phyloP scores from a whole-genome alignment of 1,140 invertebrate genomes.

The Pissodes strobi region DNA sequence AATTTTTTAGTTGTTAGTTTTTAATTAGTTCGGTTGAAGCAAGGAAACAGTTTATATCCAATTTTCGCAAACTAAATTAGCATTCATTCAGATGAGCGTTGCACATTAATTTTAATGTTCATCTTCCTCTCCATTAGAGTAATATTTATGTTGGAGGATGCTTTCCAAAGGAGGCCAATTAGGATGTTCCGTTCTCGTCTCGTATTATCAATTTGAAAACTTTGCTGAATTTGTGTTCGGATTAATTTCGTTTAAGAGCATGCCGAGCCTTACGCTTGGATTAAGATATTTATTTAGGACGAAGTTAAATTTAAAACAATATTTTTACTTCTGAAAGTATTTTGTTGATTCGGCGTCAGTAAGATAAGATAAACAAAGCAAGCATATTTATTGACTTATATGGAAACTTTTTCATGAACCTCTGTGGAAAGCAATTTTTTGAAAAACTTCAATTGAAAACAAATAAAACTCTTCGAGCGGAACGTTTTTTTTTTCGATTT shows the following conservation, averaged over 20 bases:
- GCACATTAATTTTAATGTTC: slow-evolving; percentile 24
- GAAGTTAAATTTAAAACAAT: slow-evolving; percentile 3
- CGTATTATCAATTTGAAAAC: slow-evolving; percentile 20
- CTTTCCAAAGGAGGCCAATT: slow-evolving; percentile 12
- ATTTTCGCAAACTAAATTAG: slow-evolving; percentile 18
- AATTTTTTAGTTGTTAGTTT: slow-evolving; percentile 22
- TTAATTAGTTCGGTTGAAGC: slow-evolving; percentile 10
- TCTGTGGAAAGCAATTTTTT: too few relatives aligned
- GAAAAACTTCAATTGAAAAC: too few relatives aligned
- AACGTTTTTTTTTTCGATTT: too few relatives aligned
- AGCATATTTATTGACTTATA: too few relatives aligned
- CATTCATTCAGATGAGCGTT: slow-evolving; percentile 8
- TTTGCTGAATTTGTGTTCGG: slow-evolving; percentile 13
- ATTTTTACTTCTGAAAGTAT: too few relatives aligned
- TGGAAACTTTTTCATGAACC: too few relatives aligned
- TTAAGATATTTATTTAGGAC: background rate
- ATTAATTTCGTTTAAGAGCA: slow-evolving; percentile 22
- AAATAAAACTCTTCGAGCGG: too few relatives aligned
- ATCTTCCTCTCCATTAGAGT: slow-evolving; percentile 26
- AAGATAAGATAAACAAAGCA: too few relatives aligned
- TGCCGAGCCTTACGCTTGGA: background rate
- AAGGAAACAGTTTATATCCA: slow-evolving; percentile 16
- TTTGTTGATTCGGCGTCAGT: too few relatives aligned
- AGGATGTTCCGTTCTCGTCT: slow-evolving; percentile 11
- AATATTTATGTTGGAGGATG: slow-evolving; percentile 22